Evolutionary conservation across 92 coral and sea anemone species (phyloP).

Genomic region (Heteractis magnifica): DNA sequence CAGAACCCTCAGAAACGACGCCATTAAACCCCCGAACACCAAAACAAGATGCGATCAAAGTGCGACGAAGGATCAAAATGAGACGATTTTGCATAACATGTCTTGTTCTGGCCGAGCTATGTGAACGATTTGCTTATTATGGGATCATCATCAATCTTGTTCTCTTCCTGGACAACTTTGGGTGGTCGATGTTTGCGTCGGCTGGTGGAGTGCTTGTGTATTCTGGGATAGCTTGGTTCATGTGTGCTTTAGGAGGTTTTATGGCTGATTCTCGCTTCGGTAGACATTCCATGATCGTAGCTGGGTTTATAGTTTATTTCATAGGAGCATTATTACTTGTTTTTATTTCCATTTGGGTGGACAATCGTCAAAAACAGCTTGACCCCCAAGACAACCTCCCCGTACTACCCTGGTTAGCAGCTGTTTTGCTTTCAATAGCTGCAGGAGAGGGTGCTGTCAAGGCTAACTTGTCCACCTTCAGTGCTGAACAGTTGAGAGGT

Average conservation of each 20-base stretch:
- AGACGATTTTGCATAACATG: slow-evolving; percentile 57
- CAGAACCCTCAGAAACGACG: slow-evolving; percentile 49
- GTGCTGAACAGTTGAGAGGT: slow-evolving; percentile 85
- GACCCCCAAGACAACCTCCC: slow-evolving; percentile 36
- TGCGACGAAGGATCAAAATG: slow-evolving; percentile 50
- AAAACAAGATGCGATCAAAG: slow-evolving; percentile 29
- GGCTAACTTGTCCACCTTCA: slow-evolving; percentile 86
- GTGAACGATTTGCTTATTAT: slow-evolving; percentile 88
- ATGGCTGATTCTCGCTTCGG: slow-evolving; percentile 87
- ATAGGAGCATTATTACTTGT: slow-evolving; percentile 73
- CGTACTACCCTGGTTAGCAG: slow-evolving; percentile 62
- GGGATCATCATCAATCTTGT: slow-evolving; percentile 85
- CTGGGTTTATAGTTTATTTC: slow-evolving; percentile 77
- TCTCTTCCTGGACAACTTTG: slow-evolving; percentile 72
- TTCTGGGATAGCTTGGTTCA: slow-evolving; percentile 75
- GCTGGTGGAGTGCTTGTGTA: slow-evolving; percentile 72
- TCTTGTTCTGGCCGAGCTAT: slow-evolving; percentile 74
- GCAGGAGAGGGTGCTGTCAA: slow-evolving; percentile 92
- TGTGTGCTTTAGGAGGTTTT: slow-evolving; percentile 83
- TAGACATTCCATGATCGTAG: slow-evolving; percentile 68
- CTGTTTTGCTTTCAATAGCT: slow-evolving; percentile 53
- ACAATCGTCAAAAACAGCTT: slow-evolving; percentile 29
- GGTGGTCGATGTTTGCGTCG: slow-evolving; percentile 75
- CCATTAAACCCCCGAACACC: slow-evolving; percentile 36
- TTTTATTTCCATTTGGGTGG: slow-evolving; percentile 61